Conservation (phyloP, 2,113 vertebrate genomes). For the Speoplatyrhinus poulsoni region DNA sequence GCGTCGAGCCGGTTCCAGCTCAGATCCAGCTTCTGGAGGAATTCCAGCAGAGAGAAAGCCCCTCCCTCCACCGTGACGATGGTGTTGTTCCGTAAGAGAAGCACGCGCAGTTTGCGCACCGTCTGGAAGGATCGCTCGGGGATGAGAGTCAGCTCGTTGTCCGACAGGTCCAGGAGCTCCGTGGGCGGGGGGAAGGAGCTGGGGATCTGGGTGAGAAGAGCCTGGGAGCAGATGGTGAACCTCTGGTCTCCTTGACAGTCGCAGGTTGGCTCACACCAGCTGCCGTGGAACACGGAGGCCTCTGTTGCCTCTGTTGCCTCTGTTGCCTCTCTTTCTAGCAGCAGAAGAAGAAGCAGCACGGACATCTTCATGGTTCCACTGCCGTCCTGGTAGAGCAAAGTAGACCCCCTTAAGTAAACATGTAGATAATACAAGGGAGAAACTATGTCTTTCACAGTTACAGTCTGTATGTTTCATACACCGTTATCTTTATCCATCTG, state of each 20-base stretch:
- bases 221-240: conserved; percentile 74
- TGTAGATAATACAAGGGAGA: no score
- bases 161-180: conserved; percentile 79
- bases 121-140: conserved; percentile 54
- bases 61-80: conserved; percentile 68
- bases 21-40: conserved; percentile 79
- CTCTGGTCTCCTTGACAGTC: conserved; percentile 67
- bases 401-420: background rate
- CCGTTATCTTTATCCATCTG: no score
- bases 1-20: conserved; percentile 71
- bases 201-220: conserved; percentile 56
- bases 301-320: conserved; percentile 11
- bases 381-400: conserved; percentile 11
- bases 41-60: conserved; percentile 72
- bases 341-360: conserved; percentile 45
- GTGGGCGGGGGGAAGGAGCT: conserved; percentile 58
- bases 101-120: conserved; percentile 69
- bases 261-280: conserved; percentile 60
- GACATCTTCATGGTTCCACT: conserved; percentile 42
- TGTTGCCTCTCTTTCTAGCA: background rate
- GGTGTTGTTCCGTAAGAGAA: conserved; percentile 77
- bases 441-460: no score
- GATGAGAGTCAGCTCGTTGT: conserved; percentile 69
- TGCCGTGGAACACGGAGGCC: conserved; percentile 26
- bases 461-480: no score